Conservation (phyloP, 1,140 invertebrate genomes). For the Rhagoletis zephyria region DNA sequence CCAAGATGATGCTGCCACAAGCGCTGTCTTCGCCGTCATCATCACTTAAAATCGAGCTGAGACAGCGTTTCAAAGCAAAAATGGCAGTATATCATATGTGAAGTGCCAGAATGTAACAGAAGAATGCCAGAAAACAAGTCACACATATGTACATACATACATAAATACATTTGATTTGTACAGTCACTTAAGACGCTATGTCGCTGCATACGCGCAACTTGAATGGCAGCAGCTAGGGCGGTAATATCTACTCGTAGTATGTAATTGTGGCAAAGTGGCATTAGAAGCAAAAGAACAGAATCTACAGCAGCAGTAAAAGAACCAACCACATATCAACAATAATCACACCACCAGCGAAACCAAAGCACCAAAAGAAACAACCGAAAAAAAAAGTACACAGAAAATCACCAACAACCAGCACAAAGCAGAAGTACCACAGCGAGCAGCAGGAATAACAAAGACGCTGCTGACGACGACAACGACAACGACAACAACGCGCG, state of each 20-base stretch:
- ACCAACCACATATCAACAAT: slow-evolving; percentile 38
- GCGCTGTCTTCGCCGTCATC: slow-evolving; percentile 25
- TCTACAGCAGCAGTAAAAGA: neutral
- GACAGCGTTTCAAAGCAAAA: slow-evolving; percentile 21
- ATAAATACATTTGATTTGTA: neutral
- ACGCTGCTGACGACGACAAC: slow-evolving; percentile 22
- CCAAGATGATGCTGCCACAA: neutral
- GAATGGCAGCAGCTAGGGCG: slow-evolving; percentile 4
- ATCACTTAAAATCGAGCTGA: slow-evolving; percentile 21
- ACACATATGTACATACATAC: neutral
- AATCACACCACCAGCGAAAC: slow-evolving; percentile 20
- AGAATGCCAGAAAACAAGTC: slow-evolving; percentile 23
- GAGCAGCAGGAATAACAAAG: slow-evolving; percentile 18
- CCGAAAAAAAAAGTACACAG: neutral
- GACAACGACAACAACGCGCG: slow-evolving; percentile 30
- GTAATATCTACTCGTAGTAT: neutral
- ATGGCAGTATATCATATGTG: slow-evolving; percentile 46
- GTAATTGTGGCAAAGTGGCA: slow-evolving; percentile 10
- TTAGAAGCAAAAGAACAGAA: neutral
- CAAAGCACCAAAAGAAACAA: neutral
- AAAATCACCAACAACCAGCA: slow-evolving; percentile 9
- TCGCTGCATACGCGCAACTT: neutral
- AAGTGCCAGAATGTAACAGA: slow-evolving; percentile 39
- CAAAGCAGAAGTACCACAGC: neutral
- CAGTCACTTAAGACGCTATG: neutral